Percentiles rank a stretch among this genome's conserved stretches.
phyloP scores from a whole-genome alignment of 2,113 vertebrate genomes.

The Regulus satrapa region DNA sequence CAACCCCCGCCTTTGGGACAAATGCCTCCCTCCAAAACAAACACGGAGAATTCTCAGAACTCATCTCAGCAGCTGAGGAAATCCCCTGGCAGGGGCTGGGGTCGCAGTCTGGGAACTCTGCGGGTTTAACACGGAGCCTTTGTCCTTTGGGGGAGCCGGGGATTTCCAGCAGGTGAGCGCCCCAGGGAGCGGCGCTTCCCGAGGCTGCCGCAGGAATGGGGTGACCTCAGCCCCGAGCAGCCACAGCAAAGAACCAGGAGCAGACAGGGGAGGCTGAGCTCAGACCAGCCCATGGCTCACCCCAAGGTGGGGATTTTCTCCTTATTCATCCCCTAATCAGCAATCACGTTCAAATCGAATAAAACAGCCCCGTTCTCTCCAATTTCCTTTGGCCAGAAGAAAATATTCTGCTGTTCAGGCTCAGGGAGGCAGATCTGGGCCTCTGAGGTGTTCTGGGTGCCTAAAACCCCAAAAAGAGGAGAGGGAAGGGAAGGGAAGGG shows the following conservation, averaged over 20 bases:
- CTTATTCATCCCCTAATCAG: not conserved
- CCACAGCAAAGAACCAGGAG: not conserved
- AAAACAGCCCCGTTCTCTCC: not conserved
- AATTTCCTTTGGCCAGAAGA: not conserved
- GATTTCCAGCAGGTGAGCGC: not conserved
- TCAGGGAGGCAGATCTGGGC: not conserved
- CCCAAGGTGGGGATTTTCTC: not conserved
- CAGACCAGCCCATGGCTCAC: not conserved
- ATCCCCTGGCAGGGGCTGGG: not conserved
- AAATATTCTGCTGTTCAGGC: not conserved
- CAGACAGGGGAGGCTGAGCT: not conserved
- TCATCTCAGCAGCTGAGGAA: not conserved
- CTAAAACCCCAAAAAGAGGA: not conserved
- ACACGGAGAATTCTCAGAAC: not conserved
- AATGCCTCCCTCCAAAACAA: not conserved
- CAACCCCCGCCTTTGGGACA: not conserved
- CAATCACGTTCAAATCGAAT: not conserved
- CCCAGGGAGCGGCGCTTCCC: not conserved
- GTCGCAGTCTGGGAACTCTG: not conserved
- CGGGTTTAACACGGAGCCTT: not conserved
- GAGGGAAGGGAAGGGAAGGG: not conserved
- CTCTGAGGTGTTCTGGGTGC: not conserved
- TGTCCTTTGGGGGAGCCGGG: too few relatives aligned
- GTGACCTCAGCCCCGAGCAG: not conserved
- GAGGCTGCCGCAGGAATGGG: not conserved